Evolutionary conservation across 1,140 invertebrate genomes (phyloP), one percentile per base, ranked within the genome.

Genomic region (Rhagoletis zephyria): DNA sequence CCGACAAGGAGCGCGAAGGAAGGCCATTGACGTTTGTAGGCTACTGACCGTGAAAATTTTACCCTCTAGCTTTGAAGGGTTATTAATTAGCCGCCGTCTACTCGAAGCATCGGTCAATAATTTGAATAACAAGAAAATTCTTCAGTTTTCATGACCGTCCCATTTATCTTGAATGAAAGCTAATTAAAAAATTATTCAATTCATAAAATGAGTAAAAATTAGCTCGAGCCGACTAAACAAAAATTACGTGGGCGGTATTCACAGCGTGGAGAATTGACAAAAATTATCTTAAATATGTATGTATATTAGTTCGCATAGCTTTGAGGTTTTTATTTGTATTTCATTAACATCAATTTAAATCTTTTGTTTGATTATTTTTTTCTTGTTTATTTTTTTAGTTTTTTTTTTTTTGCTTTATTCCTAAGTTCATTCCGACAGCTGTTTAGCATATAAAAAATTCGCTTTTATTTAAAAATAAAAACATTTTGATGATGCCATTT

Each of bases 401-500:
- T 19, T 42, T 10, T 74, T 74, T 7, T 56, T 5, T 56, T 56
- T 56, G 10, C 51, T 56, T 74, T n/a, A n/a, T n/a, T 48, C 67
- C 16, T 2, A 4, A 30, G 10, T 16, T 12, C 65, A 30, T 42
- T 4, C 65, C 40, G 65, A 42, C 40, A 7, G 65, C 6, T 42
- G 14, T 74, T 74, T 45, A 74, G 42, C 30, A 40, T 42, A 67
- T 10, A 7, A 70, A 48, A 70, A 70, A 45, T 2, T 45, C 3
- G 45, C 45, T 48, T 74, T 4, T 40, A 30, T 45, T 74, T 67
- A 12, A 42, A 42, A 74, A 74, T 45, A 42, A 42, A 74, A 74
- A 74, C 45, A 45, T 74, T 45, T 48, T 74, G 67, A 74, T 74
- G 67, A 74, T 74, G 67, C 67, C 67, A 74, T 74, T 74, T 74